These are phyloP conservation scores for Drosophila meridiana DNA, from an alignment of 2,888 invertebrate genomes.

Conservation along the genomic window DNA sequence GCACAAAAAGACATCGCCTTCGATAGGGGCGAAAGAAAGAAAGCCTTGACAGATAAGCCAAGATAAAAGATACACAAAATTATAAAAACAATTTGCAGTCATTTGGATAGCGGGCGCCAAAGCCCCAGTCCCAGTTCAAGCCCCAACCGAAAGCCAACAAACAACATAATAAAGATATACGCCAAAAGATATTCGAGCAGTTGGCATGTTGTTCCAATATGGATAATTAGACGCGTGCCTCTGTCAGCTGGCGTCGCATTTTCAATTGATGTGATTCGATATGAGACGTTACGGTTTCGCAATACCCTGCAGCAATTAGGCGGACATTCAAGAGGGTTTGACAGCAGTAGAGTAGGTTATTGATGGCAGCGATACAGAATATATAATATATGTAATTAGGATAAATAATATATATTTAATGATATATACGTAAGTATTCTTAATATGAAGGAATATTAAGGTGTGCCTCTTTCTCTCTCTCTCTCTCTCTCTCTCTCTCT, in stretches of 20 bases:
- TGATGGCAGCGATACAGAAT: not conserved
- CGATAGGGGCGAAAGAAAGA: not conserved
- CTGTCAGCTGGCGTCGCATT: conserved; percentile 19
- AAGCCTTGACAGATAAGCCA: conserved; percentile 48
- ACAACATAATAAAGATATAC: conserved; percentile 34
- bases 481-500: too few species aligned
- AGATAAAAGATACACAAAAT: conserved; percentile 53
- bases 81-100: conserved; percentile 75
- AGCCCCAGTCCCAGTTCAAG: not conserved
- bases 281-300: conserved; percentile 20
- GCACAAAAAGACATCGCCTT: conserved; percentile 41
- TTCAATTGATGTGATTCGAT: conserved; percentile 18
- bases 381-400: not conserved
- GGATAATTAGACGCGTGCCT: conserved; percentile 56
- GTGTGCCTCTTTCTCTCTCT: too few species aligned
- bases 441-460: too few species aligned
- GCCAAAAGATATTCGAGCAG: conserved; percentile 29
- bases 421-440: too few species aligned
- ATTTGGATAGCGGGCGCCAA: conserved; percentile 18
- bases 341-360: not conserved
- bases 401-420: too few species aligned
- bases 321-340: not conserved
- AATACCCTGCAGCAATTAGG: conserved; percentile 9
- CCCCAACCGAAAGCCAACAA: conserved; percentile 4
- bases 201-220: conserved; percentile 42